Evolutionary conservation across 2,113 vertebrate genomes (phyloP), one percentile per base, ranked within the genome.

Genomic region (Ifrita kowaldi): DNA sequence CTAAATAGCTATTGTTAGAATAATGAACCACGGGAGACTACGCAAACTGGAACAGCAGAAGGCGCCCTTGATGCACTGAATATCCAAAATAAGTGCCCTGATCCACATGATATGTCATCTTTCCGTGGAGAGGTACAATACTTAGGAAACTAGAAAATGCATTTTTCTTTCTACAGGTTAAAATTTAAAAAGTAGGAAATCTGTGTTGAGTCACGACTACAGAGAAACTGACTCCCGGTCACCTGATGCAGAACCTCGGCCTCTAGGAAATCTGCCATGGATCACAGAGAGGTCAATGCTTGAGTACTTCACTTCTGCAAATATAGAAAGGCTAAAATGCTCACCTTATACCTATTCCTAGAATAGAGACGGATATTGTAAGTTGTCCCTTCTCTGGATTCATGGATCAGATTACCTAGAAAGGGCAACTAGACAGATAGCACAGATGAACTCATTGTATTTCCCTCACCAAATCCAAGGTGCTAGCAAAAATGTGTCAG

Each of bases 341-440:
- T 97, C 50, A 11, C 83, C 97, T 98, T 97, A 96, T 84, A 98
- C 97, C 98, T 98, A 98, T 98, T 98, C 98, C 98, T 97, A 98
- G 98, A 98, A 98, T 98, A 98, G 98, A 98, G 97, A 97, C 71
- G 7, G 95, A 96, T 91, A 96, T 91, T 97, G 87, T 95, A 95
- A 97, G 94, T 97, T 97, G 97, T 97, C 97, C 97, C 96, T 98
- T 89, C 97, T 96, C 96, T 97, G 96, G 88, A 96, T 95, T 97
- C 95, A 95, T 78, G 97, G 96, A 94, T 95, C 92, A 95, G 87
- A 97, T 93, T 89, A 91, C 90, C 64, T 94, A 91, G 85, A 93
- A 93, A 93, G 94, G 96, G 95, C 93, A 96, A 97, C 95, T 91
- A 90, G 91, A 73, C 56, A 94, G 89, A 80, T 44, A 90, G 88